phyloP scores from a whole-genome alignment of 2,888 invertebrate species.

The Trachelus troglodyta region DNA sequence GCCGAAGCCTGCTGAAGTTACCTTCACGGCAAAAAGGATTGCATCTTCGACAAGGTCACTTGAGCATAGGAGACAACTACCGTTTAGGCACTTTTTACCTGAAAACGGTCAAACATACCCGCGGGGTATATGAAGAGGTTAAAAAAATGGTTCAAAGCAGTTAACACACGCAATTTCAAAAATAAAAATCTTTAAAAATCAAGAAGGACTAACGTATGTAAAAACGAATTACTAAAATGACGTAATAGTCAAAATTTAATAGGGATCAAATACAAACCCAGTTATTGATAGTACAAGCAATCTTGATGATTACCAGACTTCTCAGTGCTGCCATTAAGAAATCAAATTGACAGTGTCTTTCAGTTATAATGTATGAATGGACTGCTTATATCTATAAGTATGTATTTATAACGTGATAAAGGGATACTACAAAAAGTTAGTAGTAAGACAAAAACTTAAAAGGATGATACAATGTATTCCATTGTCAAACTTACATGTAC shows the following conservation, averaged over 20 bases:
- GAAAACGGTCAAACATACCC: neutral
- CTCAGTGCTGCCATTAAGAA: neutral
- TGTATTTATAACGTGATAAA: neutral
- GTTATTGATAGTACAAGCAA: neutral
- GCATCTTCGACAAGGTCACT: neutral
- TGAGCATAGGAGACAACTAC: neutral
- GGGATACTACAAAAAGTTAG: neutral
- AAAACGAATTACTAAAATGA: neutral
- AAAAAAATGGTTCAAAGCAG: neutral
- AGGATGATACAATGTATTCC: neutral
- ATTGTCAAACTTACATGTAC: neutral
- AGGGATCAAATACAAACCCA: neutral
- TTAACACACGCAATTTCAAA: neutral
- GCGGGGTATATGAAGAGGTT: neutral
- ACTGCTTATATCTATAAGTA: neutral
- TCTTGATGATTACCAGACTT: neutral
- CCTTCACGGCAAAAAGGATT: neutral
- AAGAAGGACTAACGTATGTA: too few relatives aligned
- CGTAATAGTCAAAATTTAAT: neutral
- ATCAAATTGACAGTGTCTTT: neutral
- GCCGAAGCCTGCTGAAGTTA: neutral
- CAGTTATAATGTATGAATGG: neutral
- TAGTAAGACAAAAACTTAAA: neutral
- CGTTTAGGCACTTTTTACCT: slow-evolving; percentile 2
- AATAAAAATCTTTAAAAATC: neutral